phyloP scores from a whole-genome alignment of 1,140 invertebrate genomes.

The Eurosta solidaginis region DNA sequence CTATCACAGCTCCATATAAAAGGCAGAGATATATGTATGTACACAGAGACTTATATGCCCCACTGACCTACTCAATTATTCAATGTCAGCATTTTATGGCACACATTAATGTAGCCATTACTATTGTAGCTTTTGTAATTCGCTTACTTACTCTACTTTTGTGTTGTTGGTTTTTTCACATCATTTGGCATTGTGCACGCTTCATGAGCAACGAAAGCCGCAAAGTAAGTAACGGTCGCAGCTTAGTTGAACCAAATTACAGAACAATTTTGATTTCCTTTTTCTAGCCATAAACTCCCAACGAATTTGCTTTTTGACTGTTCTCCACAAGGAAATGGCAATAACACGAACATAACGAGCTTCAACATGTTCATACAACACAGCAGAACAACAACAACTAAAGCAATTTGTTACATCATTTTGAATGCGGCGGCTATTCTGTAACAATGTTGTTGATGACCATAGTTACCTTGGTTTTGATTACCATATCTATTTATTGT shows the following conservation, averaged over 20 bases:
- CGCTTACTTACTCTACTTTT: neutral
- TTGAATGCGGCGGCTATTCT: neutral
- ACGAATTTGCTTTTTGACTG: slow-evolving; percentile 20
- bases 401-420: neutral
- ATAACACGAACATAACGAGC: neutral
- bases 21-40: too few relatives aligned
- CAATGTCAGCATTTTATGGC: neutral
- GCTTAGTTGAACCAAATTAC: slow-evolving; percentile 16
- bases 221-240: neutral
- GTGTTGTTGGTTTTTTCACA: neutral
- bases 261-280: slow-evolving; percentile 14
- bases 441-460: slow-evolving; percentile 12
- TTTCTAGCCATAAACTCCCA: neutral
- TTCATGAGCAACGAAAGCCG: too few relatives aligned
- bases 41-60: too few relatives aligned
- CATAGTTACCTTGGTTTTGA: slow-evolving; percentile 16
- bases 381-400: neutral
- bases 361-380: neutral
- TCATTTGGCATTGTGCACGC: neutral
- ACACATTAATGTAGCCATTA: neutral
- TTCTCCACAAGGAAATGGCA: neutral
- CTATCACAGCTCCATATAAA: too few relatives aligned
- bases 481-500: neutral
- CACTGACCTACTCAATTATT: too few relatives aligned
- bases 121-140: neutral